Percentiles rank a stretch among this genome's conserved stretches.
These are phyloP conservation scores for Eleutherodactylus coqui DNA, from an alignment of 2,797 vertebrate genomes.

Conservation along the genomic window DNA sequence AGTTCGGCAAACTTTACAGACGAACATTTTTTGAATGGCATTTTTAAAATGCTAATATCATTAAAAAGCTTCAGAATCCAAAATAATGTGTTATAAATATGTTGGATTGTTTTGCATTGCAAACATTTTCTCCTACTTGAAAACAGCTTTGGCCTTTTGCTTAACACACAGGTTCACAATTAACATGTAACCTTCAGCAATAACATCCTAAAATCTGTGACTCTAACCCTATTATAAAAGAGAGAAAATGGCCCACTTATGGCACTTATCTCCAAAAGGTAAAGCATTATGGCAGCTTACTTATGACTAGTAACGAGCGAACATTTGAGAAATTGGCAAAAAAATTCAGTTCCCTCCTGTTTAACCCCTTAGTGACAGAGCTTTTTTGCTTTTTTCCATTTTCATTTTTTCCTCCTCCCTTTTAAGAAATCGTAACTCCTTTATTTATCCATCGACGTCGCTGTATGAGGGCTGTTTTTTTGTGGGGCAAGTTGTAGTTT, in stretches of 20 bases:
- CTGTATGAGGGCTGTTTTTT: too few species aligned
- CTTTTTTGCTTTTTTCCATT: too few species aligned
- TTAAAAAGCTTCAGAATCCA: slow-evolving; percentile 3
- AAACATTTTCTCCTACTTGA: slow-evolving; percentile 12
- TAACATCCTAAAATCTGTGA: not conserved
- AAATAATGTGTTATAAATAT: slow-evolving; percentile 36
- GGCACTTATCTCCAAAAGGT: too few species aligned
- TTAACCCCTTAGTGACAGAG: too few species aligned
- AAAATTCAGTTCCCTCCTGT: too few species aligned
- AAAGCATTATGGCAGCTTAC: too few species aligned
- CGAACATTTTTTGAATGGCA: not conserved
- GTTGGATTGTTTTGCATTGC: slow-evolving; percentile 24
- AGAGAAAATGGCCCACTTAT: not conserved
- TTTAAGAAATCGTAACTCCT: too few species aligned
- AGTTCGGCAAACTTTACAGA: not conserved
- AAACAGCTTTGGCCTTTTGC: slow-evolving; percentile 7
- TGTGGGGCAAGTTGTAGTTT: too few species aligned
- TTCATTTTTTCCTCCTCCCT: too few species aligned
- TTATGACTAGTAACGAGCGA: too few species aligned
- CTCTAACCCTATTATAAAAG: not conserved
- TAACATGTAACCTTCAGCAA: not conserved
- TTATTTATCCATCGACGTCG: too few species aligned
- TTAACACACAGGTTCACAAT: slow-evolving; percentile 8
- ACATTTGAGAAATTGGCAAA: too few species aligned
- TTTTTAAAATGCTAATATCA: slow-evolving; percentile 36